Evolutionary conservation across 2,113 vertebrate genomes (phyloP), one percentile per base, ranked within the genome.

Genomic region (Dicrurus megarhynchus): DNA sequence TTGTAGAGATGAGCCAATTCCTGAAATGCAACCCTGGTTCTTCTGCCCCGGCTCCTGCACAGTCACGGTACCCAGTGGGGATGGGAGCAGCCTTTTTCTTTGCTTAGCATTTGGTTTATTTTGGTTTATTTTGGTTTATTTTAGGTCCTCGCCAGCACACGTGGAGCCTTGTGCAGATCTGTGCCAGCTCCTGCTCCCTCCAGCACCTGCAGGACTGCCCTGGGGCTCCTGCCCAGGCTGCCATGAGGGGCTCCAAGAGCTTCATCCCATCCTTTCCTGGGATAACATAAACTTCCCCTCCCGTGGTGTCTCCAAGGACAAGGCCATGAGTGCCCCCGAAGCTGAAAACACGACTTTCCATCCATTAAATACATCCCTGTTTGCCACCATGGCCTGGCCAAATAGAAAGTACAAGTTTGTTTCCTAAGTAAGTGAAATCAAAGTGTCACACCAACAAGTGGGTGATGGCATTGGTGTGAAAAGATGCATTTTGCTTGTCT

Each of bases 211-310:
- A 53, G 21, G 35, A 4, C 32, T 22, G 30, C 19, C 13, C 41
- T 18, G 24, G 3, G 19, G 7, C 65, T 68, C 49, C 1, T 19
- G 33, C 41, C 57, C 42, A 26, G 2, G 46, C 27, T 52, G 27
- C 57, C 30, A 2, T 0, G 1, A 7, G 13, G 33, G 23, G 13
- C 7, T 22, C 13, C 32, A 20, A 0, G 6, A 52, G 7, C 30
- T 53, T 76, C 28, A 7, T 41, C 22, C 73, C 16, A 1, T 8
- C 1, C 0, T 53, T 52, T 65, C 30, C 30, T 32, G 24, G 57
- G 8, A 9, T 14, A 60, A 44, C 7, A 4, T 0, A 11, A 39
- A 3, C 27, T 35, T 46, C 20, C n/a, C 46, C 61, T 44, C n/a
- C 57, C 10, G 3, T 2, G 23, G 33, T 18, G 30, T 39, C 35